Evolutionary conservation across 1,140 invertebrate species (phyloP).

Genomic region (Orussus abietinus): DNA sequence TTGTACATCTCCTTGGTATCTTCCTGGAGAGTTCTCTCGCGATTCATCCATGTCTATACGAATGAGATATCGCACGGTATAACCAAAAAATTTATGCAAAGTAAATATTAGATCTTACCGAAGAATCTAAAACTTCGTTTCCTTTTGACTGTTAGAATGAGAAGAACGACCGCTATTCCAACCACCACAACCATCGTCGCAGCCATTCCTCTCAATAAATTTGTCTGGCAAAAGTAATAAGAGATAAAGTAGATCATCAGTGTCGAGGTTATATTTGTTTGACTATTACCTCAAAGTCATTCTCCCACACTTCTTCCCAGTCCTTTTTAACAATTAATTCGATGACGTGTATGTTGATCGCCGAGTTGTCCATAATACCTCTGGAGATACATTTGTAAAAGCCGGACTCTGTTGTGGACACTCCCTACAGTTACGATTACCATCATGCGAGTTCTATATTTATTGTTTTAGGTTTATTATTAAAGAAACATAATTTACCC

Average conservation of each 20-base stretch:
- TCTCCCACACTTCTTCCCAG: conserved; percentile 44
- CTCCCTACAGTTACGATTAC: too few species aligned
- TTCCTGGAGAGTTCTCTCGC: conserved; percentile 41
- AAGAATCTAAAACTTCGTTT: conserved; percentile 37
- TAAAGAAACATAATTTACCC: conserved; percentile 9
- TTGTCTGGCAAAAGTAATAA: conserved; percentile 32
- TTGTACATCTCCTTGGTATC: conserved; percentile 27
- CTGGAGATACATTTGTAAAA: conserved; percentile 64
- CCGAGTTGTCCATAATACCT: conserved; percentile 51
- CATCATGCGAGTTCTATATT: too few species aligned
- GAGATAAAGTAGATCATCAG: too few species aligned
- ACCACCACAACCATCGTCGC: conserved; percentile 40
- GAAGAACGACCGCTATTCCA: conserved; percentile 34
- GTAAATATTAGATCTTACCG: conserved; percentile 27
- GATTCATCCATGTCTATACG: conserved; percentile 45
- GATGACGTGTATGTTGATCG: conserved; percentile 55
- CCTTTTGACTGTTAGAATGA: conserved; percentile 34
- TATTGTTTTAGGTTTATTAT: too few species aligned
- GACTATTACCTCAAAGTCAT: conserved; percentile 53
- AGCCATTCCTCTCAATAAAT: conserved; percentile 40
- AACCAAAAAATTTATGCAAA: neutral
- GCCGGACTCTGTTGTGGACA: conserved; percentile 59
- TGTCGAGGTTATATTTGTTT: conserved; percentile 46
- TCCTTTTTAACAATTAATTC: conserved; percentile 59
- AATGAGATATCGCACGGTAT: conserved; percentile 10